Evolutionary conservation across 2,888 invertebrate species (phyloP), one percentile per base, ranked within the genome.

Genomic region (Acleris emargana): DNA sequence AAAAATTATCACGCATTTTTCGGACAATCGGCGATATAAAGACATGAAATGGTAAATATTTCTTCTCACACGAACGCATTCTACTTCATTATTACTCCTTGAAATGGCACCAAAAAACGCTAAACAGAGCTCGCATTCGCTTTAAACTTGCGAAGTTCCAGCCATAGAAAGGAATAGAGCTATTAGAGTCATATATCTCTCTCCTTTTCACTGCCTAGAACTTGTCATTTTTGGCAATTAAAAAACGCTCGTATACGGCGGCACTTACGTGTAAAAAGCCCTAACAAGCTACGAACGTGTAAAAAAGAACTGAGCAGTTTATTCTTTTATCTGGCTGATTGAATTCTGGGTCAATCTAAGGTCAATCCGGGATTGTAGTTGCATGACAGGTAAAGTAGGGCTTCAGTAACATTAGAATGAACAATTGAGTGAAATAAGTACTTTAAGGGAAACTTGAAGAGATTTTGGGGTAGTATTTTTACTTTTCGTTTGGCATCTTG

Each of bases 281-380:
- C 17, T 63, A 58, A 58, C 63, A 58, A 58, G 47, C 63, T 32
- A 13, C 45, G 43, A 43, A 42, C 16, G 32, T 43, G 20, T 17
- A 51, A 38, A 50, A 63, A 13, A 25, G 2, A 53, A 53, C 62
- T 32, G 32, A 32, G 9, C 9, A 52, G 45, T 55, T 47, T 53
- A 17, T 45, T 57, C 32, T 38, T 4, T 43, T 22, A 53, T 20
- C 38, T 52, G 25, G 58, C 13, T 52, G 22, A 63, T 63, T 58
- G 63, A 63, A 63, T 63, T 47, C 51, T 58, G 52, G 63, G 63
- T 9, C 53, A 63, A 63, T 51, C 63, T 25, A 17, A 47, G 63
- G 63, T 9, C 53, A 63, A 63, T 51, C 63, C 42, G 20, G 52
- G 58, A 52, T 58, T 62, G 52, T 22, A 63, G 22, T 58, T 32